Base-by-base conservation (phyloP, 2,113 vertebrate species). In the Lichenostomus cassidix region DNA sequence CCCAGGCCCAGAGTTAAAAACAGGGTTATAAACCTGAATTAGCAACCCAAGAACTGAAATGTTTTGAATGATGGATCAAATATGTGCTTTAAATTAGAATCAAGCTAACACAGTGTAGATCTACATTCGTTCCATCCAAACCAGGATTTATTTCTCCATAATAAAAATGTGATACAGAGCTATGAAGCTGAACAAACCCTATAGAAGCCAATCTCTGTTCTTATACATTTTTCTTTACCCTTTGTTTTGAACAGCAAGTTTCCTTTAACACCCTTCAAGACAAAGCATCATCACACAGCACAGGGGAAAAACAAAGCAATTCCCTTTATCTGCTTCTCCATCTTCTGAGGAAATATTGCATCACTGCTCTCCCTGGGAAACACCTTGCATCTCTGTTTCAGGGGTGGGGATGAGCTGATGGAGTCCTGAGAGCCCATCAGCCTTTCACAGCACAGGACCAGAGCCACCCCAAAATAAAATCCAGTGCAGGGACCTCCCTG, bases 341-440 rank as follows among this genome's bases (percentile, higher is more conserved):
- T 44, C 64, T 73, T 82, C 77, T 28, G 31, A 88, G 90, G 83
- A 96, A 95, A 96, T 71, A 95, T 12, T 94, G 76, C 93, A 93
- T 64, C 94, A 71, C 24, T 89, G 82, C 27, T 90, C 88, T 84
- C 85, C 76, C 60, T 4, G 15, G 76, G 79, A 92, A 81, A 41
- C 25, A 15, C 22, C 85, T 94, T 92, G 96, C 85, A 92, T 95
- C 95, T 78, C 27, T 49, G 62, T 74, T 89, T 90, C 37, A 68
- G 67, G 83, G 71, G 15, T 10, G 15, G 23, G 27, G 56, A 25
- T 3, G 37, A 81, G 84, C 35, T n/a, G 63, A 28, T 58, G 50
- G 27, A 63, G 41, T 1, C 28, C 7, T 16, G 56, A 78, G 90
- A 77, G 58, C 37, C 44, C 77, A 92, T 37, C 77, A 76, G 4